A percentile compares a stretch with the other conserved stretches of the same genome.
Evolutionary conservation across 2,797 vertebrate species (phyloP).

Genomic region (Squalus acanthias): DNA sequence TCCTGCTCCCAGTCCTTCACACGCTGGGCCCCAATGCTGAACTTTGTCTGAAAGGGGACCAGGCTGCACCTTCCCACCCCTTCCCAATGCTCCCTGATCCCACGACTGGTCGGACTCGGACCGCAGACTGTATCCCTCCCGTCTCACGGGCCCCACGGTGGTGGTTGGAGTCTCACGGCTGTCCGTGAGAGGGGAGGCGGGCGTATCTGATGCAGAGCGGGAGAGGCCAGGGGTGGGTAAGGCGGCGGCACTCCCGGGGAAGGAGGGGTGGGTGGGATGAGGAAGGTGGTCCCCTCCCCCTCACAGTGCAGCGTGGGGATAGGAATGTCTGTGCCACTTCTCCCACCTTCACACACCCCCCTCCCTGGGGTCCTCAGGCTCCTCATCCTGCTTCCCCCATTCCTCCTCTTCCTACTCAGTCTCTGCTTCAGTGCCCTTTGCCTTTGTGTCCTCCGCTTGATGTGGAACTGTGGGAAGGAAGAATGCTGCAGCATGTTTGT

Average conservation of each 20-base stretch:
- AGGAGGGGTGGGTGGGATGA: no score
- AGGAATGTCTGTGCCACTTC: background rate
- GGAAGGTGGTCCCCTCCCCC: background rate
- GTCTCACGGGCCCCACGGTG: background rate
- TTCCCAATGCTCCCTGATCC: background rate
- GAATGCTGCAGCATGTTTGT: background rate
- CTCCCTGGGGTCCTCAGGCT: background rate
- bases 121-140: background rate
- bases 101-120: background rate
- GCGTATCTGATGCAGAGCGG: no score
- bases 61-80: background rate
- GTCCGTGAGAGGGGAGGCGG: no score
- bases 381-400: background rate
- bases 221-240: background rate
- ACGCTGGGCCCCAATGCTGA: background rate
- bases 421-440: background rate
- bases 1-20: background rate
- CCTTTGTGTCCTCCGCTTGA: background rate
- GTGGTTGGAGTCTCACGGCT: background rate
- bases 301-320: background rate
- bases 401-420: background rate
- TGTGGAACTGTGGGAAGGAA: background rate
- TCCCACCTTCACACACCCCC: background rate
- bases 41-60: background rate
- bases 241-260: no score